A percentile compares a stretch with the other conserved stretches of the same genome.
Evolutionary conservation across 1,140 invertebrate species (phyloP).

Genomic region (Amphibalanus amphitrite): DNA sequence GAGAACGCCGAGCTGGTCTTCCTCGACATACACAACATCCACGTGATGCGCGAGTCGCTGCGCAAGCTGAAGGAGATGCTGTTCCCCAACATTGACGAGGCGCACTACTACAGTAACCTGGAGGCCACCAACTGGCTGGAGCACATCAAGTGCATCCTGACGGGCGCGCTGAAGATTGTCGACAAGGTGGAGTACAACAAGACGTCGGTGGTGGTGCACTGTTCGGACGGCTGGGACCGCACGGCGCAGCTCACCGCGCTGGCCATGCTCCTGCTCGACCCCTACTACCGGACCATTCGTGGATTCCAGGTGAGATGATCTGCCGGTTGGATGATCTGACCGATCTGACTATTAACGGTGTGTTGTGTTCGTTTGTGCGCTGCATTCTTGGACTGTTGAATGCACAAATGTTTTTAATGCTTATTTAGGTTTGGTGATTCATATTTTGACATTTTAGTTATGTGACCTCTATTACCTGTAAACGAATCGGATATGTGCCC

Average conservation of each 20-base stretch:
- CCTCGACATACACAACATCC: conserved; percentile 97
- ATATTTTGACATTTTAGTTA: too few species aligned
- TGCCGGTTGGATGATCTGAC: too few species aligned
- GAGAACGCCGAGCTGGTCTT: conserved; percentile 92
- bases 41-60: conserved; percentile 95
- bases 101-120: conserved; percentile 70
- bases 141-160: conserved; percentile 88
- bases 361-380: too few species aligned
- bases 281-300: conserved; percentile 66
- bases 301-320: conserved; percentile 25
- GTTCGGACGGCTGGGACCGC: conserved; percentile 98
- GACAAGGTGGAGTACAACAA: conserved; percentile 97
- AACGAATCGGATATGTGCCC: too few species aligned
- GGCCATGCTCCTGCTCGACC: conserved; percentile 83
- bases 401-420: too few species aligned
- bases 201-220: conserved; percentile 94
- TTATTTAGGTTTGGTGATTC: too few species aligned
- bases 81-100: conserved; percentile 88
- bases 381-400: too few species aligned
- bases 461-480: too few species aligned
- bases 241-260: conserved; percentile 84
- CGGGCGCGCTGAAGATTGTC: conserved; percentile 83
- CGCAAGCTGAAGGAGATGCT: conserved; percentile 91
- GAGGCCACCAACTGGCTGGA: conserved; percentile 95
- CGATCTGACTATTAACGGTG: too few species aligned